phyloP scores from a whole-genome alignment of 1,140 invertebrate species.

The Sarcophaga peregrina region DNA sequence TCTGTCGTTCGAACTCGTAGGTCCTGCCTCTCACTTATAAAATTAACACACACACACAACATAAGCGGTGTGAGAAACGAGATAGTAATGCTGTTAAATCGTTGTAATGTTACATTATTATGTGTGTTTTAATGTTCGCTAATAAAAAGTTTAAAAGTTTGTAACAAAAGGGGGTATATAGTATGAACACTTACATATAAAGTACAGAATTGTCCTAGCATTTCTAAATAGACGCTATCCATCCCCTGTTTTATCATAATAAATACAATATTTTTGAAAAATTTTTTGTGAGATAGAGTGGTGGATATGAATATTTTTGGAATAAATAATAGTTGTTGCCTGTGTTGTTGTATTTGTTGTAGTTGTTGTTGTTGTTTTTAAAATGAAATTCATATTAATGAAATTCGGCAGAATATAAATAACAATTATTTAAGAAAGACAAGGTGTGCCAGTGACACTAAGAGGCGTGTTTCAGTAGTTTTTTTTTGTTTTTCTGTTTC shows the following conservation, averaged over 20 bases:
- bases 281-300: background rate
- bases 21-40: too few species aligned
- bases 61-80: too few species aligned
- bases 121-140: too few species aligned
- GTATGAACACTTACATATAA: too few species aligned
- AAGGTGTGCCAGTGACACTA: conserved; percentile 20
- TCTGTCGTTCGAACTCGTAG: too few species aligned
- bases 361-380: background rate
- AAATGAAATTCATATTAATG: conserved; percentile 25
- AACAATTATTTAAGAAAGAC: conserved; percentile 15
- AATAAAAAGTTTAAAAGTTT: too few species aligned
- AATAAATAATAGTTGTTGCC: conserved; percentile 1
- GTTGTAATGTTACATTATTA: too few species aligned
- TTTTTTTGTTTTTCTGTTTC: background rate
- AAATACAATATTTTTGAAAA: background rate
- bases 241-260: background rate
- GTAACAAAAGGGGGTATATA: too few species aligned
- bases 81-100: too few species aligned
- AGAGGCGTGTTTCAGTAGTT: conserved; percentile 9
- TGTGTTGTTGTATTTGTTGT: conserved; percentile 19
- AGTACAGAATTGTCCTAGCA: background rate
- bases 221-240: background rate
- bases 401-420: conserved; percentile 27
- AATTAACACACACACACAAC: too few species aligned
- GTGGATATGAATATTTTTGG: conserved; percentile 16